These are phyloP conservation scores for Bos taurus DNA, from an alignment of 2,113 vertebrate species.

Conservation along the genomic window DNA sequence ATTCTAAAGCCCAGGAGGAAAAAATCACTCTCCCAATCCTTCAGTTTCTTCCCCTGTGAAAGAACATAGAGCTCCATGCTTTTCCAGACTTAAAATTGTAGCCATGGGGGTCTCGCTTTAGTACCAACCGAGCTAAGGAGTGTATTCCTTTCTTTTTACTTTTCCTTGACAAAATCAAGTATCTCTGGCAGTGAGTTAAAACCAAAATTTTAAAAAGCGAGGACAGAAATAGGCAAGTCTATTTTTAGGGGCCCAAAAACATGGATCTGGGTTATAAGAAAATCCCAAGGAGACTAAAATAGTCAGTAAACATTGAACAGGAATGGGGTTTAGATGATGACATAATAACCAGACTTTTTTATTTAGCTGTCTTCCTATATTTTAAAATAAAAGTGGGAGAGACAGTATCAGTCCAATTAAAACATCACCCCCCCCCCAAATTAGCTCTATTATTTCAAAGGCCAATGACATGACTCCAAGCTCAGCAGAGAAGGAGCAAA, in stretches of 20 bases:
- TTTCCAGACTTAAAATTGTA: not conserved
- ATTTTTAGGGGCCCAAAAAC: not conserved
- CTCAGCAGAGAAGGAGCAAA: not conserved
- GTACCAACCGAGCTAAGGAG: not conserved
- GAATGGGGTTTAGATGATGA: not conserved
- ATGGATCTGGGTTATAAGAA: not conserved
- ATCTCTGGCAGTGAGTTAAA: not conserved
- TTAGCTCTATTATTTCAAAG: constrained; percentile 13
- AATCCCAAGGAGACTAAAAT: not conserved
- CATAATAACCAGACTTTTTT: not conserved
- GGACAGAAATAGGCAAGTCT: not conserved
- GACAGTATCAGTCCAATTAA: not conserved
- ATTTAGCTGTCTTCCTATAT: not conserved
- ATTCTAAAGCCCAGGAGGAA: not conserved
- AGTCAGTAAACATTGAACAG: not conserved
- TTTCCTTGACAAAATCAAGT: not conserved
- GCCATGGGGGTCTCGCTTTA: not conserved
- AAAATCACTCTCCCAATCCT: not conserved
- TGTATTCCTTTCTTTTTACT: not conserved
- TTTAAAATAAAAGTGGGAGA: not conserved
- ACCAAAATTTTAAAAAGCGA: not conserved
- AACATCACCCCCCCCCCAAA: not conserved
- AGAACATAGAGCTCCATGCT: not conserved
- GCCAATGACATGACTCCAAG: rapidly evolving
- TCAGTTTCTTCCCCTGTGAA: not conserved